Evolutionary conservation across 35 echinoderm and acorn worm species (phyloP).

Genomic region (Diadema setosum): DNA sequence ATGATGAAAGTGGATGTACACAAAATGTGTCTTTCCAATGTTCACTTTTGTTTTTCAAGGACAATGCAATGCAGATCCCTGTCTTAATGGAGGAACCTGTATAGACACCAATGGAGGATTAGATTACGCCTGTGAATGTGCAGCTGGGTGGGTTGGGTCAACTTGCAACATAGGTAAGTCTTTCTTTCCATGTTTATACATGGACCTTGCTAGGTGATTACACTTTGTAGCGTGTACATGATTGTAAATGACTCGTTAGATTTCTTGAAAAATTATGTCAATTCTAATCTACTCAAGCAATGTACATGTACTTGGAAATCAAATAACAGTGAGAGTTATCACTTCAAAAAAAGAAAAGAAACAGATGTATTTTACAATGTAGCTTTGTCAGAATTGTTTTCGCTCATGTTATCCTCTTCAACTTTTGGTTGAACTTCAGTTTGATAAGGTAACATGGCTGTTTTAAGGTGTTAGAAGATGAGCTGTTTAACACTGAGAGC

Average conservation of each 20-base stretch:
- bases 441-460: too few relatives aligned
- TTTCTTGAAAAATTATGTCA: neutral
- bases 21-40: neutral
- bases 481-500: too few relatives aligned
- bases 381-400: too few relatives aligned
- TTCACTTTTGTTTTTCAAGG: neutral
- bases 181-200: neutral
- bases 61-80: constrained; percentile 10
- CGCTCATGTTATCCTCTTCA: too few relatives aligned
- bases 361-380: too few relatives aligned
- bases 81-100: constrained; percentile 68
- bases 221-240: neutral
- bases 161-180: constrained; percentile 58
- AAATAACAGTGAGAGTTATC: too few relatives aligned
- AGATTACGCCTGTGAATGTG: constrained; percentile 38
- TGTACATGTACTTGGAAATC: too few relatives aligned
- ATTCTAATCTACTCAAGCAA: neutral
- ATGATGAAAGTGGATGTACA: neutral
- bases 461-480: too few relatives aligned
- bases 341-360: too few relatives aligned
- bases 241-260: neutral
- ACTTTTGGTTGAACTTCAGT: too few relatives aligned
- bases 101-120: neutral
- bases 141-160: constrained; percentile 43
- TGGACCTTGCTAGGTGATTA: neutral